Evolutionary conservation across 30 jellyfish, hydroid and myxozoan genomes (phyloP), one percentile per base, ranked within the genome.

Genomic region (Turritopsis rubra): DNA sequence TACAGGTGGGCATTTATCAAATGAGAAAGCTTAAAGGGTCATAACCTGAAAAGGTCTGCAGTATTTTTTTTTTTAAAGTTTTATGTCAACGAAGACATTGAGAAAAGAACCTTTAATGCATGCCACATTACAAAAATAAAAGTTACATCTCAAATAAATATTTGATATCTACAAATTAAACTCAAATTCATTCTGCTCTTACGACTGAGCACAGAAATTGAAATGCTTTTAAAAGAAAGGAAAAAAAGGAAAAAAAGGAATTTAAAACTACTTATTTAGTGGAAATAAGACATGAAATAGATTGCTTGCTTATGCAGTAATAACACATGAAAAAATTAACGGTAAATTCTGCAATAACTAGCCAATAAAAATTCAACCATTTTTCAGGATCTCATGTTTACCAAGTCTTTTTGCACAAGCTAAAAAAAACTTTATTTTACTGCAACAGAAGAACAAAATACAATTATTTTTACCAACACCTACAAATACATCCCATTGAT

Each of bases 401-500:
- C n/a, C n/a, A n/a, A n/a, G n/a, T n/a, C n/a, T n/a, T n/a, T n/a
- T n/a, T n/a, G n/a, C n/a, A n/a, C n/a, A n/a, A n/a, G n/a, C n/a
- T n/a, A n/a, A n/a, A n/a, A n/a, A n/a, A n/a, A n/a, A n/a, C n/a
- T n/a, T n/a, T n/a, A n/a, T 41, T 41, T 41, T 41, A 41, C 60
- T 41, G 30, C 77, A 68, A 68, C 77, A 68, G 28, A 66, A 3
- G 29, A 21, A 68, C 8, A 16, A 68, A 26, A 29, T 18, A n/a
- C n/a, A n/a, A n/a, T n/a, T n/a, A n/a, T n/a, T n/a, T n/a, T n/a
- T 9, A 71, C 22, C 52, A 21, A 20, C 60, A 30, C 19, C 81
- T 81, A 91, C 84, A 92, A 73, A 82, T 92, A 92, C 98, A 92
- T 92, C 65, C 98, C 98, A 79, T 92, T 92, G 78, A 92, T 92